These are phyloP conservation scores for Homarus americanus DNA, from an alignment of 1,140 invertebrate species.

Conservation along the genomic window DNA sequence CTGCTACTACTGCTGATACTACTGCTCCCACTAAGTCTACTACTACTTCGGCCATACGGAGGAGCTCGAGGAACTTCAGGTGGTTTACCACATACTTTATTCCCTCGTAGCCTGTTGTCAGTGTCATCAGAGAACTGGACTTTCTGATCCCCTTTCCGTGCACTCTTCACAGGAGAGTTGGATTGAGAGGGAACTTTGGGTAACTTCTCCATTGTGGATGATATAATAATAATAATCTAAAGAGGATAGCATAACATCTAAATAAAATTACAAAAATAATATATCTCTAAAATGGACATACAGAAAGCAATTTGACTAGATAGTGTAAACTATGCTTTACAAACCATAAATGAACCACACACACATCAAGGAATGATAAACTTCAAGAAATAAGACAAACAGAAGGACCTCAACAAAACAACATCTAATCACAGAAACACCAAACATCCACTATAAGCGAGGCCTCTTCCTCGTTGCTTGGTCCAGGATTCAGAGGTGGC, in stretches of 20 bases:
- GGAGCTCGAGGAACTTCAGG: constrained; percentile 71
- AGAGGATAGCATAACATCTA: constrained; percentile 63
- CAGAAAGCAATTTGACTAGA: constrained; percentile 60
- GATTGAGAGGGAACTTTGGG: constrained; percentile 61
- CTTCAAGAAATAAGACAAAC: constrained; percentile 19
- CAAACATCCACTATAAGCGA: constrained; percentile 31
- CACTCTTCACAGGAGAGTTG: constrained; percentile 60
- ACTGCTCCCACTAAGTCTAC: constrained; percentile 68
- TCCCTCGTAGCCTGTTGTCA: constrained; percentile 52
- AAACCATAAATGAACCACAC: constrained; percentile 29
- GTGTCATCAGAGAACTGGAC: constrained; percentile 72
- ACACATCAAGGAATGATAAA: constrained; percentile 38
- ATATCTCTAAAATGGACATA: constrained; percentile 55
- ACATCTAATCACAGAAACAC: constrained; percentile 51
- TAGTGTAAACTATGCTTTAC: constrained; percentile 18
- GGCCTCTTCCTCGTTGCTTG: constrained; percentile 54
- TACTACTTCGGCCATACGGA: constrained; percentile 69
- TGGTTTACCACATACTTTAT: constrained; percentile 71
- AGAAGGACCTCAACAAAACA: constrained; percentile 35
- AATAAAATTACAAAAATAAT: constrained; percentile 71
- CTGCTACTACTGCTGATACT: constrained; percentile 70
- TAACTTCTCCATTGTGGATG: constrained; percentile 68
- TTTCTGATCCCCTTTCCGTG: constrained; percentile 71
- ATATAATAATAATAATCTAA: constrained; percentile 48
- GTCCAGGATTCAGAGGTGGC: constrained; percentile 39